phyloP scores from a whole-genome alignment of 2,113 vertebrate species.

The Urocitellus parryii region DNA sequence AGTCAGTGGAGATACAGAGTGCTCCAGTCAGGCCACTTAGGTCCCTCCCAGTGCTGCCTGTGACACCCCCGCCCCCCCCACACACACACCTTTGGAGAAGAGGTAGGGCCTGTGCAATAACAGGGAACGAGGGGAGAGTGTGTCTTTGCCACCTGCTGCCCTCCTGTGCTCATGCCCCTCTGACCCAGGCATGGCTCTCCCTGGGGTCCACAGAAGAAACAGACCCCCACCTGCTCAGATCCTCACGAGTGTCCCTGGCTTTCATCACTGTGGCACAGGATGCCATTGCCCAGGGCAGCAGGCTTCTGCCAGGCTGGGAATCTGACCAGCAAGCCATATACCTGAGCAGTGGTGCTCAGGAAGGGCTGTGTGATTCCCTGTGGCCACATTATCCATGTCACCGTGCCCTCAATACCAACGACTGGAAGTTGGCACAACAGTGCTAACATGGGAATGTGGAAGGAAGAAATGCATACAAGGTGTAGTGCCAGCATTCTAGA shows the following conservation, averaged over 20 bases:
- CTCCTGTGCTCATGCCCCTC: accelerated
- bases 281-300: no score
- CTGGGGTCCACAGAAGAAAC: neutral
- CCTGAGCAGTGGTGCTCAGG: neutral
- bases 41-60: accelerated
- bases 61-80: no score
- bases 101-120: neutral
- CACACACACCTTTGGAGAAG: neutral
- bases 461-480: neutral
- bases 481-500: neutral
- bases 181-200: neutral
- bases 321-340: neutral
- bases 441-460: neutral
- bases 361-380: neutral
- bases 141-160: neutral
- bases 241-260: neutral
- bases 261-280: neutral
- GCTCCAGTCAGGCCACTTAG: neutral
- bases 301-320: neutral
- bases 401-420: neutral
- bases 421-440: neutral
- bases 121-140: no score
- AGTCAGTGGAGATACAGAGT: neutral
- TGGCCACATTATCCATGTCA: neutral
- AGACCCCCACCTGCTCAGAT: neutral